Conservation (phyloP, 35 echinoderm and acorn worm genomes). For the Eucidaris tribuloides region DNA sequence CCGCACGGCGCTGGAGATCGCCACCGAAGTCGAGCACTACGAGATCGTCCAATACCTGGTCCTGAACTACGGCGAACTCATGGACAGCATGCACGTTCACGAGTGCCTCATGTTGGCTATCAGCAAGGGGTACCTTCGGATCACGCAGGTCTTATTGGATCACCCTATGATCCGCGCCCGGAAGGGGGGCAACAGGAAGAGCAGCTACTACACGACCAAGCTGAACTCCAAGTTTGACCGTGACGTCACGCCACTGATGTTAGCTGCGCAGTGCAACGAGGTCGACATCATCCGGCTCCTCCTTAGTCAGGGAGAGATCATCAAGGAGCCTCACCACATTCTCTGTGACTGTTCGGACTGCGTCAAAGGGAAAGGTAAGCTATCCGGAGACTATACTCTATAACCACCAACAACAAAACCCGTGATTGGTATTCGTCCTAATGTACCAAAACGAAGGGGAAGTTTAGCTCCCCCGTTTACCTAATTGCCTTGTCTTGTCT, state of each 20-base stretch:
- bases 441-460: too few relatives aligned
- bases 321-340: conserved; percentile 71
- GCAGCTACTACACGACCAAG: conserved; percentile 65
- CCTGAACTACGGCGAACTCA: conserved; percentile 3
- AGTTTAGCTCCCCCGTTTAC: too few relatives aligned
- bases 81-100: conserved; percentile 46
- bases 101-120: conserved; percentile 88
- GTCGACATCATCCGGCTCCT: conserved; percentile 85
- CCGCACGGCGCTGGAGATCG: conserved; percentile 75
- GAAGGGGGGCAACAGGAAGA: too few relatives aligned
- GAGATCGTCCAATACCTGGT: conserved; percentile 93
- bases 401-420: too few relatives aligned
- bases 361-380: conserved; percentile 32
- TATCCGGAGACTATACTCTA: too few relatives aligned
- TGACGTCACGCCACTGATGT: conserved; percentile 87
- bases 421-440: too few relatives aligned
- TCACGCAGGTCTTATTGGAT: conserved; percentile 57
- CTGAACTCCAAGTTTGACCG: conserved; percentile 93
- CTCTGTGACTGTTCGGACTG: conserved; percentile 78
- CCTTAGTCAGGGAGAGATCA: conserved; percentile 60
- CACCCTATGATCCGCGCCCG: conserved; percentile 64
- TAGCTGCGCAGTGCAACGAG: conserved; percentile 93
- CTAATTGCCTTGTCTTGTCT: too few relatives aligned
- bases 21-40: conserved; percentile 89
- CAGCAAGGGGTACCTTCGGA: conserved; percentile 85